A percentile compares a stretch with the other conserved stretches of the same genome.
Evolutionary conservation across 2,113 vertebrate genomes (phyloP).

Genomic region (Ictalurus punctatus): DNA sequence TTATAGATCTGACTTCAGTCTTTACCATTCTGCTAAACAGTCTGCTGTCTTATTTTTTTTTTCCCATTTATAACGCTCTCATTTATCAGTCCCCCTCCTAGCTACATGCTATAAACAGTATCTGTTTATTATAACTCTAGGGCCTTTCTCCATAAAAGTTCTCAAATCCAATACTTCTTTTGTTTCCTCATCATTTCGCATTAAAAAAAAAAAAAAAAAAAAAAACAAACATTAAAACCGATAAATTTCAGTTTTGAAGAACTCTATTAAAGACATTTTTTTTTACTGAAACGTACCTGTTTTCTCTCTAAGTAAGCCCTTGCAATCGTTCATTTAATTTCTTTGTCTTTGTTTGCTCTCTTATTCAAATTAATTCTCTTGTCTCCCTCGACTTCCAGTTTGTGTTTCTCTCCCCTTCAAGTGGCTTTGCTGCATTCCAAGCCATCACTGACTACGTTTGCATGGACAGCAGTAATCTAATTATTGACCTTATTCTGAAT

Average conservation of each 20-base stretch:
- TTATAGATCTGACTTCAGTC: neutral
- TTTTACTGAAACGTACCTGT: neutral
- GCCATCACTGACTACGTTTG: no score
- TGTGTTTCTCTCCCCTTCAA: neutral
- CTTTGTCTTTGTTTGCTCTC: neutral
- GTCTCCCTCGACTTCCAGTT: neutral
- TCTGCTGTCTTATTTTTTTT: neutral
- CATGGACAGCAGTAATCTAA: no score
- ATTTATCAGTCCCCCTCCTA: neutral
- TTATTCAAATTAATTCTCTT: neutral
- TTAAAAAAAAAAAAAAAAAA: neutral
- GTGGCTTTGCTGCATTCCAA: neutral
- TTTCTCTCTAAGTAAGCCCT: neutral
- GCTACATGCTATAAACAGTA: neutral
- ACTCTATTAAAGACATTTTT: neutral
- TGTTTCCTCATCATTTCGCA: neutral
- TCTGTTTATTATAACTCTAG: neutral
- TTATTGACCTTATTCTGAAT: no score
- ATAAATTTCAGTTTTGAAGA: neutral
- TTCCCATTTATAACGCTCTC: neutral
- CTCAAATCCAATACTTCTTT: neutral
- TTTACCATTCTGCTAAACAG: neutral
- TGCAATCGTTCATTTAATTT: neutral
- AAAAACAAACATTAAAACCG: no score
- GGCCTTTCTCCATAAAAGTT: neutral